A percentile compares a stretch with the other conserved stretches of the same genome.
Evolutionary conservation across 2,888 invertebrate species (phyloP).

Genomic region (Didymodactylos carnosus): DNA sequence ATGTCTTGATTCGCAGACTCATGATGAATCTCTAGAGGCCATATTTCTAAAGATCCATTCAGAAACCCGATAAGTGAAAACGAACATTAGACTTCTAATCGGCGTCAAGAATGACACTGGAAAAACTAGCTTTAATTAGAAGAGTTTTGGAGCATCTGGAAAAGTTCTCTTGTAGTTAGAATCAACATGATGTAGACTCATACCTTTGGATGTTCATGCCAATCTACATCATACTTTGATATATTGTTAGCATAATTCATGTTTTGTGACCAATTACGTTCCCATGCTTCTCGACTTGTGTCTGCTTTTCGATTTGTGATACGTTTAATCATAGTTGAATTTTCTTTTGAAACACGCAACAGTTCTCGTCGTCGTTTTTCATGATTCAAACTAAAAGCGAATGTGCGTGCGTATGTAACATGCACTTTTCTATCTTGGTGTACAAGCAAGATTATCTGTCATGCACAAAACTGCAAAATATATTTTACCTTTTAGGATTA

Average conservation of each 20-base stretch:
- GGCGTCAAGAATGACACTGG: no score
- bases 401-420: background rate
- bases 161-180: no score
- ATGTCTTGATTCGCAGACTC: no score
- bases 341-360: slow-evolving; percentile 30
- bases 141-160: no score
- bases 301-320: slow-evolving; percentile 25
- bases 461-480: background rate
- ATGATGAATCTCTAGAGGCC: no score
- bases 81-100: no score
- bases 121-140: no score
- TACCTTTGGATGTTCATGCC: slow-evolving; percentile 6
- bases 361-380: slow-evolving; percentile 32
- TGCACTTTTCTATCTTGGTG: background rate
- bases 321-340: slow-evolving; percentile 30
- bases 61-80: no score
- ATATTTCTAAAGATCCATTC: no score
- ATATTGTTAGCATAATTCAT: slow-evolving; percentile 31
- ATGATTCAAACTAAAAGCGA: slow-evolving; percentile 26
- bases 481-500: slow-evolving; percentile 28
- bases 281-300: slow-evolving; percentile 21
- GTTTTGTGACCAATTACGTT: slow-evolving; percentile 30
- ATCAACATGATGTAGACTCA: no score
- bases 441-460: background rate
- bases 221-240: slow-evolving; percentile 24